Conservation (phyloP, 2,888 invertebrate species). For the Trissolcus brochymenae region DNA sequence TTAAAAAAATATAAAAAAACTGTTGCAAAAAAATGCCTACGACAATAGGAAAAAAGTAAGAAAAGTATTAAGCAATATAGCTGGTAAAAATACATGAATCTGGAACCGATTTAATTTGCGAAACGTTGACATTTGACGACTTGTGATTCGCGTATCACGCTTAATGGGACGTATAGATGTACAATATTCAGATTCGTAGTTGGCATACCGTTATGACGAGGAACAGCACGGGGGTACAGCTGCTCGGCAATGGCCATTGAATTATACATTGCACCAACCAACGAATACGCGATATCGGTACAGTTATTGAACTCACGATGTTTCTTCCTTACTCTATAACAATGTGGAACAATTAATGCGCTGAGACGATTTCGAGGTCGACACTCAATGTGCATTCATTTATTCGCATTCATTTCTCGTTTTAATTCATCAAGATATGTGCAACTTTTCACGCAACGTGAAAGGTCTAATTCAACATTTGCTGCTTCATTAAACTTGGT, state of each 20-base stretch:
- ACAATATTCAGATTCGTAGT: constrained; percentile 56
- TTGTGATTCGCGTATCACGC: constrained; percentile 22
- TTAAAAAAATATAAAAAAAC: no score
- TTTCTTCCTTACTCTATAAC: constrained; percentile 51
- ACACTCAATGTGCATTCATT: constrained; percentile 4
- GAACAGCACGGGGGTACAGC: constrained; percentile 35
- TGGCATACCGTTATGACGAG: constrained; percentile 54
- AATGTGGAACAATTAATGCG: constrained; percentile 50
- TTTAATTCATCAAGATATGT: no score
- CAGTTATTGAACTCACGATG: constrained; percentile 55
- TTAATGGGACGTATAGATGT: constrained; percentile 48
- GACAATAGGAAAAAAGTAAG: no score
- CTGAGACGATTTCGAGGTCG: constrained; percentile 18
- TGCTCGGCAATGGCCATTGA: constrained; percentile 50
- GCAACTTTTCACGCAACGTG: neutral
- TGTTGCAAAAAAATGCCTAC: no score
- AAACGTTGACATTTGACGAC: constrained; percentile 19
- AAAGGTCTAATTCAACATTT: no score
- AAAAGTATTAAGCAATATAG: no score
- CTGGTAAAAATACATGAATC: constrained; percentile 20
- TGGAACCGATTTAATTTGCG: constrained; percentile 4
- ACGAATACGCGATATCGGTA: constrained; percentile 52
- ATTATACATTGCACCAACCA: constrained; percentile 51
- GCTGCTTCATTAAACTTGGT: no score
- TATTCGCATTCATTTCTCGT: neutral